These are phyloP conservation scores for Chorisops tibialis DNA, from an alignment of 2,888 invertebrate genomes.

Conservation along the genomic window DNA sequence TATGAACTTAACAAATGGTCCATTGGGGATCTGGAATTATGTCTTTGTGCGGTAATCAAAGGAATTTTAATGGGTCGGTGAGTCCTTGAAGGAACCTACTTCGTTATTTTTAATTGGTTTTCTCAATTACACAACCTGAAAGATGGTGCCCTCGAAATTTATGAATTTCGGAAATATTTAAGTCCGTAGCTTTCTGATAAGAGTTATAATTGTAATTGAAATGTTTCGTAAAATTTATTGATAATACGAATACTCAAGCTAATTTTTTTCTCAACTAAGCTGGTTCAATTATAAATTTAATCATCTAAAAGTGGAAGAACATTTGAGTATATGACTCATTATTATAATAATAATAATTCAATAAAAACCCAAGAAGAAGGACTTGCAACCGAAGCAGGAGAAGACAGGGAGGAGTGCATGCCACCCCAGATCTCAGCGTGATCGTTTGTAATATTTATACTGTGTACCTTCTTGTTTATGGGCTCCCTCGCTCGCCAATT, in stretches of 20 bases:
- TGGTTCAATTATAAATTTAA: too few species aligned
- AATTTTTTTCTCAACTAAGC: too few species aligned
- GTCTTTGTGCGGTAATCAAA: constrained; percentile 8
- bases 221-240: not conserved
- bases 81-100: not conserved
- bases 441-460: too few species aligned
- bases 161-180: not conserved
- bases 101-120: constrained; percentile 7
- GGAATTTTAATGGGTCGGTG: constrained; percentile 11
- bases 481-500: too few species aligned
- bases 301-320: too few species aligned
- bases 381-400: too few species aligned
- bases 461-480: too few species aligned
- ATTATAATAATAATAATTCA: too few species aligned
- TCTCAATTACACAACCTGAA: constrained; percentile 2
- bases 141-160: not conserved
- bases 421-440: too few species aligned
- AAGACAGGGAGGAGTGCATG: too few species aligned
- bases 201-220: not conserved
- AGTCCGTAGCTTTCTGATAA: not conserved
- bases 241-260: not conserved
- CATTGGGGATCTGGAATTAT: not conserved
- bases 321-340: too few species aligned
- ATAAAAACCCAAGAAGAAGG: too few species aligned
- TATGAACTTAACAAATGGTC: not conserved